phyloP scores from a whole-genome alignment of 2,888 invertebrate species.

The Rapana venosa region DNA sequence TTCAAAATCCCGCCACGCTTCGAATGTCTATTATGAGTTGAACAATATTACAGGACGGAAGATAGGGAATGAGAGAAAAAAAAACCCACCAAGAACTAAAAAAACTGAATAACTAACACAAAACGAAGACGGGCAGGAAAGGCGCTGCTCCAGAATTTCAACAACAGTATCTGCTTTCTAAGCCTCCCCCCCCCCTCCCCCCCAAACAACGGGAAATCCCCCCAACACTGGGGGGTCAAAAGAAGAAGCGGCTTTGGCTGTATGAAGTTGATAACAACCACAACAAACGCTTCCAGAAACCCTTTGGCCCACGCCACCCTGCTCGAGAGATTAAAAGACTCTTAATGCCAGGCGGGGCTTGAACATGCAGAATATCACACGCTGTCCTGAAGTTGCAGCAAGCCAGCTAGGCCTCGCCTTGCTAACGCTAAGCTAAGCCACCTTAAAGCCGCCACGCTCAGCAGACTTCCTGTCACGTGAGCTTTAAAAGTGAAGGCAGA shows the following conservation, averaged over 20 bases:
- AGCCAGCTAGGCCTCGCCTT: neutral
- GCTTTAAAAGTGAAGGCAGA: neutral
- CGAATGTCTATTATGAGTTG: neutral
- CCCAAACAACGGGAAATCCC: too few relatives aligned
- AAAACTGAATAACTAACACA: neutral
- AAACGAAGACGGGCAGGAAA: neutral
- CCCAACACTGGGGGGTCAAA: neutral
- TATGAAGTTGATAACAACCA: conserved; percentile 38
- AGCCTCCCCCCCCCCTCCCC: neutral
- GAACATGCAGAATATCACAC: neutral
- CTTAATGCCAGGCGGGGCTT: neutral
- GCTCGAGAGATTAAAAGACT: neutral
- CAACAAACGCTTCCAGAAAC: conserved; percentile 13
- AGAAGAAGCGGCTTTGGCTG: conserved; percentile 12
- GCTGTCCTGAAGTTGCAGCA: neutral
- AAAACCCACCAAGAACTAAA: neutral
- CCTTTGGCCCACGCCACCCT: conserved; percentile 22
- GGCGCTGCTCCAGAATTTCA: conserved; percentile 10
- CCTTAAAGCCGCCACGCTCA: neutral
- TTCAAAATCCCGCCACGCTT: neutral
- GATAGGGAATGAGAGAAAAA: conserved; percentile 11
- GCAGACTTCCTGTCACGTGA: conserved; percentile 34
- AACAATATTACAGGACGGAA: neutral
- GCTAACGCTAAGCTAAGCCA: conserved; percentile 4
- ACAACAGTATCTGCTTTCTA: conserved; percentile 29